These are phyloP conservation scores for Petromus typicus DNA, from an alignment of 2,113 vertebrate genomes.

Conservation along the genomic window DNA sequence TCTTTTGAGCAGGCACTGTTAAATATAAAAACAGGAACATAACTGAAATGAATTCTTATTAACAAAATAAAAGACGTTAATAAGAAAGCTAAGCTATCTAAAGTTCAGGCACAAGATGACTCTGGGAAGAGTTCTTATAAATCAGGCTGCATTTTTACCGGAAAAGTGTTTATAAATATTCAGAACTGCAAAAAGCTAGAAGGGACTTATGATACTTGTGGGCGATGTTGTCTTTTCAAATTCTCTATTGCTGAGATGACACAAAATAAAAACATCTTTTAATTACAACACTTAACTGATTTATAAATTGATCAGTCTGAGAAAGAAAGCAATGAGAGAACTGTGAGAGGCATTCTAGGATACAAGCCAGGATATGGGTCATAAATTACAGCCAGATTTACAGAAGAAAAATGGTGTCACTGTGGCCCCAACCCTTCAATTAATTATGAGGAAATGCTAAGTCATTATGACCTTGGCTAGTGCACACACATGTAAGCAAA, in stretches of 20 bases:
- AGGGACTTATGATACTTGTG: constrained; percentile 11
- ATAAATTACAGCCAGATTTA: constrained; percentile 55
- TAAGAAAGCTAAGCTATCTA: constrained; percentile 49
- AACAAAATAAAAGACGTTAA: constrained; percentile 69
- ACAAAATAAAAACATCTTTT: constrained; percentile 61
- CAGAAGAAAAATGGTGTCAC: constrained; percentile 55
- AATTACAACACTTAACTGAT: constrained; percentile 60
- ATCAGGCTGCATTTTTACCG: constrained; percentile 44
- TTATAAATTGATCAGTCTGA: constrained; percentile 49
- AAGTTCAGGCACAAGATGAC: constrained; percentile 57
- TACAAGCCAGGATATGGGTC: constrained; percentile 51
- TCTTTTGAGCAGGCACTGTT: constrained; percentile 1
- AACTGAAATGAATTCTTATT: constrained; percentile 66
- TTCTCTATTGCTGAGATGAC: constrained; percentile 1
- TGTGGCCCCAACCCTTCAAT: constrained; percentile 66
- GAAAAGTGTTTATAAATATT: constrained; percentile 59
- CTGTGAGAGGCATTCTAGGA: constrained; percentile 49
- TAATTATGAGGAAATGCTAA: constrained; percentile 60
- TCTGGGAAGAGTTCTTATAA: constrained; percentile 60
- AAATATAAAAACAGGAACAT: constrained; percentile 64
- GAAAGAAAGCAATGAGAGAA: constrained; percentile 47
- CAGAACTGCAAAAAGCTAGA: constrained; percentile 57
- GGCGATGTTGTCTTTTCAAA: constrained; percentile 52
- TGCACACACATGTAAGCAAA: neutral
- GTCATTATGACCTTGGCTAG: constrained; percentile 51